Evolutionary conservation across 2,113 vertebrate genomes (phyloP).

Genomic region (Cinclus mexicanus): DNA sequence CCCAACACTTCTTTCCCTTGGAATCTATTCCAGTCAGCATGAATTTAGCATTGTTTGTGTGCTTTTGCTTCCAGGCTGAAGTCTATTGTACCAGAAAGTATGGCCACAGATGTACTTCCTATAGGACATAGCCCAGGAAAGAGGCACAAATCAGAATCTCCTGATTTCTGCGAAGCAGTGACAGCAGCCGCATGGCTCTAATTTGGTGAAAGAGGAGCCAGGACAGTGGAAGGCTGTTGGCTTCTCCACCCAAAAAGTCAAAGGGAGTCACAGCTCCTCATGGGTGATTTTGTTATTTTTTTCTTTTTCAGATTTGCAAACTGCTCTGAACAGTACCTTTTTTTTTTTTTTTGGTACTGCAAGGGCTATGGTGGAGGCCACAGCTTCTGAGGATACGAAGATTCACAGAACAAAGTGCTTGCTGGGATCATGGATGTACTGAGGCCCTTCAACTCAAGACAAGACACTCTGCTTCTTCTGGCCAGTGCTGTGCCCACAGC

Average conservation of each 20-base stretch:
- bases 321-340: background rate
- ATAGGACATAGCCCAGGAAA: background rate
- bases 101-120: background rate
- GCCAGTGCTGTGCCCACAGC: rapidly evolving
- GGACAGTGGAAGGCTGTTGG: background rate
- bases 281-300: background rate
- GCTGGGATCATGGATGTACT: background rate
- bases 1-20: conserved; percentile 65
- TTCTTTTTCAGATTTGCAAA: background rate
- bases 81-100: background rate
- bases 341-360: background rate
- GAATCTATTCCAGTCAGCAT: conserved; percentile 50
- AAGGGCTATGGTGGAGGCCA: background rate
- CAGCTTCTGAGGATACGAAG: background rate
- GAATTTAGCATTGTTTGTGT: conserved; percentile 29
- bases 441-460: background rate
- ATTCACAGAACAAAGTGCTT: background rate
- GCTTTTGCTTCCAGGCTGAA: conserved; percentile 25
- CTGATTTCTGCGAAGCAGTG: background rate
- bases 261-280: background rate
- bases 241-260: background rate
- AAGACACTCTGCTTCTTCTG: background rate
- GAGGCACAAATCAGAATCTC: background rate
- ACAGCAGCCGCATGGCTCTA: background rate
- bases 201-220: background rate